Evolutionary conservation across 2,888 invertebrate genomes (phyloP).

Genomic region (Nephrotoma flavescens): DNA sequence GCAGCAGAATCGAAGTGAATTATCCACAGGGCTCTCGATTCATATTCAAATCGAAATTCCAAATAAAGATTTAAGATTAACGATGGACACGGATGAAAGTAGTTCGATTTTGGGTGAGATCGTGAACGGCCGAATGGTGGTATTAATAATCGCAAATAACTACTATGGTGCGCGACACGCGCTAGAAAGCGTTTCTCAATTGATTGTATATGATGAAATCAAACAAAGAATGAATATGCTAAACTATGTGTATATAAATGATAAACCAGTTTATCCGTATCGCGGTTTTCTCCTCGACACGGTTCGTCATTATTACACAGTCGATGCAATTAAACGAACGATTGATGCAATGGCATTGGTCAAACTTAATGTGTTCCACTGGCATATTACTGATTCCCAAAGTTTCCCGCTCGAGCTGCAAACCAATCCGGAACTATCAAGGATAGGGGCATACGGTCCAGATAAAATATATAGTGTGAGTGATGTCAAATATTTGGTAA

Average conservation of each 20-base stretch:
- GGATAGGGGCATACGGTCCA: conserved; percentile 56
- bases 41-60: conserved; percentile 10
- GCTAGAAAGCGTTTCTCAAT: conserved; percentile 50
- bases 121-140: conserved; percentile 33
- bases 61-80: conserved; percentile 7
- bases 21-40: conserved; percentile 8
- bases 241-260: neutral
- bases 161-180: conserved; percentile 56
- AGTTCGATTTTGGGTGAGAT: conserved; percentile 35
- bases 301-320: conserved; percentile 37
- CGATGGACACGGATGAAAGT: conserved; percentile 42
- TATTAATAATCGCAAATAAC: conserved; percentile 39
- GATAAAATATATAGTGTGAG: conserved; percentile 44
- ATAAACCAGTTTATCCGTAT: conserved; percentile 45
- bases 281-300: conserved; percentile 51
- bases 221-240: conserved; percentile 38
- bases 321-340: conserved; percentile 10
- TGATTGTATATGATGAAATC: conserved; percentile 51
- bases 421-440: conserved; percentile 45
- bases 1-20: conserved; percentile 12
- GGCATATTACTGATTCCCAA: conserved; percentile 79
- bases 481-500: conserved; percentile 30
- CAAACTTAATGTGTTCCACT: conserved; percentile 78
- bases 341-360: conserved; percentile 65
- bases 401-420: conserved; percentile 71